Percentiles rank a stretch among this genome's conserved stretches.
Conservation (phyloP, 1,140 invertebrate species). For the Euwallacea similis region DNA sequence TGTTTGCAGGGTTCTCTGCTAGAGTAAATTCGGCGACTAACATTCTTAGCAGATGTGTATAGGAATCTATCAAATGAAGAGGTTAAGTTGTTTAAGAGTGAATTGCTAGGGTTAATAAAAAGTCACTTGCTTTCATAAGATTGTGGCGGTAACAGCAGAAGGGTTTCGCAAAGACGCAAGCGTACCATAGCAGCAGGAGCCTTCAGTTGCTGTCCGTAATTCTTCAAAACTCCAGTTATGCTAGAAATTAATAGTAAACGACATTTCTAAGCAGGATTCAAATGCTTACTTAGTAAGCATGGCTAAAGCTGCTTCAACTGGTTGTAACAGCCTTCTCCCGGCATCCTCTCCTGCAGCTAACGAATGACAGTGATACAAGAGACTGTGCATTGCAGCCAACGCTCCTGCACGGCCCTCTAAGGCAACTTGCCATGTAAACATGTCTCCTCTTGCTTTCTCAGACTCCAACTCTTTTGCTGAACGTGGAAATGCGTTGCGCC, state of each 20-base stretch:
- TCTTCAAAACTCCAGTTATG: slow-evolving; percentile 83
- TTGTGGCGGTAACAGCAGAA: slow-evolving; percentile 80
- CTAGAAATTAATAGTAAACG: slow-evolving; percentile 56
- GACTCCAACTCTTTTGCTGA: slow-evolving; percentile 95
- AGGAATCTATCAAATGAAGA: slow-evolving; percentile 63
- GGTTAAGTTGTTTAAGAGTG: neutral
- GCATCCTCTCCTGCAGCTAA: slow-evolving; percentile 90
- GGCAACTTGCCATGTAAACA: slow-evolving; percentile 99
- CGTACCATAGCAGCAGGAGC: slow-evolving; percentile 91
- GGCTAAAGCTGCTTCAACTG: slow-evolving; percentile 91
- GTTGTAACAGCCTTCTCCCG: slow-evolving; percentile 77
- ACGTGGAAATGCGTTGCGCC: slow-evolving; percentile 97
- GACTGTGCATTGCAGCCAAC: slow-evolving; percentile 91
- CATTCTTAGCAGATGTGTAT: slow-evolving; percentile 84
- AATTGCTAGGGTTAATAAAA: neutral
- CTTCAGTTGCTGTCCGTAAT: slow-evolving; percentile 91
- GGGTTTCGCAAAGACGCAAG: slow-evolving; percentile 86
- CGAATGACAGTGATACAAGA: slow-evolving; percentile 87
- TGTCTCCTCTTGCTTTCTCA: slow-evolving; percentile 95
- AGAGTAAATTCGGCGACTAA: slow-evolving; percentile 97
- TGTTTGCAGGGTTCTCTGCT: slow-evolving; percentile 92
- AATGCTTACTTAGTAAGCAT: slow-evolving; percentile 86
- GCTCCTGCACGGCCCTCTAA: slow-evolving; percentile 95
- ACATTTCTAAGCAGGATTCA: neutral
- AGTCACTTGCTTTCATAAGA: slow-evolving; percentile 73